Conservation (phyloP, 2,113 vertebrate species). For the Pterophyllum scalare region DNA sequence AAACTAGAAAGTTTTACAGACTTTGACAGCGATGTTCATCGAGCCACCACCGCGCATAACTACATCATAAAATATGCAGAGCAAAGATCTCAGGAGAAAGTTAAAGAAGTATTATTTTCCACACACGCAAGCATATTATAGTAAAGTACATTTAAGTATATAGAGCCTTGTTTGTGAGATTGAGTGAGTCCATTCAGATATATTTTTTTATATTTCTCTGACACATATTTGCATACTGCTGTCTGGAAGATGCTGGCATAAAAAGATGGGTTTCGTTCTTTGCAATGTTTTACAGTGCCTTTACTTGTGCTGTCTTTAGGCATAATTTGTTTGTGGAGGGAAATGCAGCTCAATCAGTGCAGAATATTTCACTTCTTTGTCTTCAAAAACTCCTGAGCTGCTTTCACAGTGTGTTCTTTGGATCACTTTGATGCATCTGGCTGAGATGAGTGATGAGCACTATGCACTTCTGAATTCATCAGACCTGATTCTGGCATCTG, state of each 20-base stretch:
- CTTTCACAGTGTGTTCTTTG: neutral
- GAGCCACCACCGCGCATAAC: neutral
- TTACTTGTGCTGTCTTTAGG: neutral
- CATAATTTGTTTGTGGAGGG: neutral
- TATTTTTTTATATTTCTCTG: neutral
- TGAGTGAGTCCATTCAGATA: too few species aligned
- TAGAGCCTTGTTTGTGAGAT: neutral
- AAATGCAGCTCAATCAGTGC: neutral
- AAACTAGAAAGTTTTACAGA: neutral
- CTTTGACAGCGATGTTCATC: neutral
- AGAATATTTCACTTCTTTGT: neutral
- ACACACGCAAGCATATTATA: neutral
- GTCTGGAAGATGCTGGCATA: neutral
- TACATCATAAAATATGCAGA: neutral
- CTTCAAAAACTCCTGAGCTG: neutral
- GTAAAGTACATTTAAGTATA: neutral
- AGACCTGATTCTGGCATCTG: neutral
- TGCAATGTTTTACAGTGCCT: neutral
- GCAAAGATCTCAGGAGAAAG: neutral
- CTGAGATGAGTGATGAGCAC: neutral
- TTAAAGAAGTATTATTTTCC: neutral
- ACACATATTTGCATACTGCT: too few species aligned
- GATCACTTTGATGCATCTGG: too few species aligned
- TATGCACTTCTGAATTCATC: conserved; percentile 1
- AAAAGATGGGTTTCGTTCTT: neutral